Evolutionary conservation across 2,797 vertebrate genomes (phyloP), one percentile per base, ranked within the genome.

Genomic region (Crypturellus tataupa): DNA sequence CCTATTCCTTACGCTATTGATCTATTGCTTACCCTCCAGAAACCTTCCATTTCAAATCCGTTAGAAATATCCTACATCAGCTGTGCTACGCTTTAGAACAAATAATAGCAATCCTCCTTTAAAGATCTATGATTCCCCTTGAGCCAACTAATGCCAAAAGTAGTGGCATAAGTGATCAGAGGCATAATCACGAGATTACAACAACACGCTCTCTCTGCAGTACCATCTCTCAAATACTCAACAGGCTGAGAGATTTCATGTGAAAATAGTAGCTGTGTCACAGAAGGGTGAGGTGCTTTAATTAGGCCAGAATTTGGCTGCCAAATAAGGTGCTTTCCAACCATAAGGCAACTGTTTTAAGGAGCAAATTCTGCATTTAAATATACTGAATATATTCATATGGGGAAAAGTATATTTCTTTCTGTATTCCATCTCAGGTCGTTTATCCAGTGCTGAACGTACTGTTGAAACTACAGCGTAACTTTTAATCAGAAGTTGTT

Each of bases 241-340:
- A 31, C 1, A 2, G 31, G 51, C 39, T 86, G 77, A 70, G n/a
- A 87, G 87, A 91, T 84, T 89, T 89, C 71, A 68, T 25, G 33
- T 40, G 75, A 87, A 71, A 59, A 87, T n/a, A 89, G 65, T 1
- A 85, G 27, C 19, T 60, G 70, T 33, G 44, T 49, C 24, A 91
- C 85, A 77, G 56, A 87, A 73, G 89, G 80, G 93, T 62, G 89
- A 91, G 59, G 73, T 88, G 56, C 42, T 95, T 81, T 81, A 87
- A 94, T 81, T 73, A 95, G 2, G 2, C 42, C 56, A 64, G 62
- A 19, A 95, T 96, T 95, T 95, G 94, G 69, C 39, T 96, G 82
- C 92, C 94, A 97, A 96, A 95, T 96, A 80, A 92, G 88, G 89
- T 94, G 76, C 51, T 95, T 95, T 93, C 87, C 82, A 89, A 85